Conservation (phyloP, 2,797 vertebrate genomes). For the Phaenicophaeus curvirostris region DNA sequence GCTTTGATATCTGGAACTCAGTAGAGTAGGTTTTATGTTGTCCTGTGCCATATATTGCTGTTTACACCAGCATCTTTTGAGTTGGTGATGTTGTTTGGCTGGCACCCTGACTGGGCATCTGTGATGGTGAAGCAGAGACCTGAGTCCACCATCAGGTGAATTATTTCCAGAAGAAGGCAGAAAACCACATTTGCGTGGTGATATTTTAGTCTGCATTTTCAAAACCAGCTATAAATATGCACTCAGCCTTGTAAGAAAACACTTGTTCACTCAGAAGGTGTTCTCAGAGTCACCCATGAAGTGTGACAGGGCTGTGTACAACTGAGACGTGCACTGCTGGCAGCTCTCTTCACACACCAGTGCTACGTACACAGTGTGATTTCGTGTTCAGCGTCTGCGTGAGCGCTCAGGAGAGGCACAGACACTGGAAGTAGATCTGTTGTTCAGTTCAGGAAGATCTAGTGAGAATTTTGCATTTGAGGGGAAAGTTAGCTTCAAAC, state of each 20-base stretch:
- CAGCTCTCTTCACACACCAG: not conserved
- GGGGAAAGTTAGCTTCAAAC: not conserved
- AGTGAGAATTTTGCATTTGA: not conserved
- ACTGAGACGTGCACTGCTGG: not conserved
- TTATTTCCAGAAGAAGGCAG: not conserved
- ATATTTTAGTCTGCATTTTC: not conserved
- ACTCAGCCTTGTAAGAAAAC: not conserved
- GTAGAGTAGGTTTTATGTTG: not conserved
- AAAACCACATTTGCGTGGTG: not conserved
- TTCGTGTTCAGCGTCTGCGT: not conserved
- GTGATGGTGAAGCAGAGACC: not conserved
- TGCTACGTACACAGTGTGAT: rapidly evolving
- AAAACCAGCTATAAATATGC: not conserved
- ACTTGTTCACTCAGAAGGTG: not conserved
- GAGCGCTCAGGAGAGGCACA: not conserved
- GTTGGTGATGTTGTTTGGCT: not conserved
- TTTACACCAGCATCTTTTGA: not conserved
- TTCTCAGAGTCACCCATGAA: not conserved
- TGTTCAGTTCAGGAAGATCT: not conserved
- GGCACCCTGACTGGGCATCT: rapidly evolving
- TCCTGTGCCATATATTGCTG: not conserved
- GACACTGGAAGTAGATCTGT: not conserved
- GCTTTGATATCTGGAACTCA: not conserved
- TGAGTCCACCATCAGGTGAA: not conserved
- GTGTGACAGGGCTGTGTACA: not conserved